Base-by-base conservation (phyloP, 2,888 invertebrate species). In the Archips xylosteana region DNA sequence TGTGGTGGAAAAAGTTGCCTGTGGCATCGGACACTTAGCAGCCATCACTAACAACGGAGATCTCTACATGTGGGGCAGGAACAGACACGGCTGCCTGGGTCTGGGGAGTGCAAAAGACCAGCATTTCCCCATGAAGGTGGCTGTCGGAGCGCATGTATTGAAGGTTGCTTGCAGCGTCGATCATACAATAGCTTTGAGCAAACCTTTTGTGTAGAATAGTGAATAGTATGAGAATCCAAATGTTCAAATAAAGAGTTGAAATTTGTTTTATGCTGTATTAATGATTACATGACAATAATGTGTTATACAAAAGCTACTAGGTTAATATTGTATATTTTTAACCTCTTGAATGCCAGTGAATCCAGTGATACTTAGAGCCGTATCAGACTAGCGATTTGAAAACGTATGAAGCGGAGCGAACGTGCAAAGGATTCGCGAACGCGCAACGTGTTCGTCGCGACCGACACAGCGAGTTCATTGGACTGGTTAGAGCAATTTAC, bases 41-140 rank as follows among this genome's bases (percentile, higher is more conserved):
- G 99, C 98, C 0, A 89, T 98, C 0, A 99, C 97, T 23, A 97
- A 96, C 78, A 94, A 92, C 32, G 98, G 98, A 0, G 97, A 98
- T 89, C 89, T 99, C 8, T 99, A 96, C 82, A 97, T 96, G 89
- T 99, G 99, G 99, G 99, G 99, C 0, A 95, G 97, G 81, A 99
- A 99, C 88, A 96, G 96, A 80, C 95, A 95, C 78, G 97, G 97
- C 0, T 97, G 97, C 82, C 94, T 99, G 0, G 99, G 99, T 0
- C 88, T 99, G 51, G 98, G 98, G 0, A 95, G 96, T 84, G 87
- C 88, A 0, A 96, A 97, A 71, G 97, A 98, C 85, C 99, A 99
- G 86, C 96, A 95, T 89, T 99, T 99, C 84, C 99, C 99, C 1
- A 94, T 98, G 34, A 97, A 97, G 95, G 97, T 96, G 5, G 94